phyloP scores from a whole-genome alignment of 2,113 vertebrate species.

The Picathartes gymnocephalus region DNA sequence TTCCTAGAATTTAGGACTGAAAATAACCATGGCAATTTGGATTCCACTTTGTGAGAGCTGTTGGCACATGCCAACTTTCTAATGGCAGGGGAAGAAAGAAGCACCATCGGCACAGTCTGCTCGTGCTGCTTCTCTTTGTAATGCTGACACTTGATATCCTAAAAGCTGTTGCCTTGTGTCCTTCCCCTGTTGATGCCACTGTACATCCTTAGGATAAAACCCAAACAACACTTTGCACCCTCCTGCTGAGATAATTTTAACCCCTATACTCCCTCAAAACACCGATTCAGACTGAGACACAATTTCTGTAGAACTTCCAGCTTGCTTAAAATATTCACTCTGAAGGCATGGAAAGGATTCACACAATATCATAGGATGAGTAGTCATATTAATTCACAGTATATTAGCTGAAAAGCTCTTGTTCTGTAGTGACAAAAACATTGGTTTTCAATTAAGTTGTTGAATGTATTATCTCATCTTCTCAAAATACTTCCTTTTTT shows the following conservation, averaged over 20 bases:
- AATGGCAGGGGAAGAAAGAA: slow-evolving; percentile 37
- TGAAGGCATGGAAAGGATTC: neutral
- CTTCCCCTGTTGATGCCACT: neutral
- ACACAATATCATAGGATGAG: neutral
- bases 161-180: neutral
- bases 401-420: neutral
- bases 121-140: neutral
- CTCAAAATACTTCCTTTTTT: neutral
- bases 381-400: neutral
- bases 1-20: neutral
- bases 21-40: neutral
- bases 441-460: neutral
- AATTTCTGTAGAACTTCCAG: neutral
- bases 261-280: neutral
- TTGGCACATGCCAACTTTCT: neutral
- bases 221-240: neutral
- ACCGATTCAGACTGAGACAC: neutral
- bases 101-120: neutral
- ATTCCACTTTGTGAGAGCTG: neutral
- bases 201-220: neutral
- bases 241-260: neutral
- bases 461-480: neutral
- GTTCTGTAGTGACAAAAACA: neutral
- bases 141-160: slow-evolving; percentile 6
- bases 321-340: neutral